phyloP scores from a whole-genome alignment of 2,797 vertebrate genomes.

The Danio tinwini region DNA sequence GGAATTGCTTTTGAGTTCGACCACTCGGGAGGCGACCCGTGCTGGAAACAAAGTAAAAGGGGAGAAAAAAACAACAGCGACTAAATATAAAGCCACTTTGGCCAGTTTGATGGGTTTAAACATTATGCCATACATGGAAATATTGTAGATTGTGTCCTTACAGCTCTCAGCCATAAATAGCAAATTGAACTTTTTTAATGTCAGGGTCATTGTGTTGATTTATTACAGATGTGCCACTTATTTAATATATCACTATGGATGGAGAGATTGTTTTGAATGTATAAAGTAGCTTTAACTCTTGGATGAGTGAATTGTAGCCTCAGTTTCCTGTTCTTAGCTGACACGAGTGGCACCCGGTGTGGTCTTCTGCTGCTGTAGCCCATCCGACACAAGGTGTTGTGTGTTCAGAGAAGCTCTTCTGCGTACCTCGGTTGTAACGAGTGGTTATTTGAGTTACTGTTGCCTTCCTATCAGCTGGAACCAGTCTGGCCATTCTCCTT shows the following conservation, averaged over 20 bases:
- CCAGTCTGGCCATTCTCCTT: no score
- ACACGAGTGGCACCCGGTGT: no score
- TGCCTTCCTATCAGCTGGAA: no score
- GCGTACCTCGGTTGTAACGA: no score
- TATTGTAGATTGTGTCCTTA: background rate
- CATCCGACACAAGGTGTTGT: no score
- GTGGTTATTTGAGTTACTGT: no score
- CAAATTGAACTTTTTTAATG: background rate
- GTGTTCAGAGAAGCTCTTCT: no score
- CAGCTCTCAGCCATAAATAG: background rate
- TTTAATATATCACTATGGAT: background rate
- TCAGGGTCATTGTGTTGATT: background rate
- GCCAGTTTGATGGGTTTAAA: constrained; percentile 19
- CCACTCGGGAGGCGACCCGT: background rate
- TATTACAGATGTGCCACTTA: background rate
- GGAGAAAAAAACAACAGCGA: background rate
- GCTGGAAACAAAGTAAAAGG: constrained; percentile 2
- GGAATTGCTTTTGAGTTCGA: constrained; percentile 11
- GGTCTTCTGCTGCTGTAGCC: no score
- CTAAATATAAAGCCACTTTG: constrained; percentile 22
- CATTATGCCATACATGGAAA: constrained; percentile 37
- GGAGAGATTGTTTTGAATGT: background rate
- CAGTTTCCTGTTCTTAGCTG: no score
- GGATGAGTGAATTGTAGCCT: no score
- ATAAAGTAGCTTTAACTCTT: background rate